phyloP scores from a whole-genome alignment of 2,888 invertebrate species.

The Amiota minor region DNA sequence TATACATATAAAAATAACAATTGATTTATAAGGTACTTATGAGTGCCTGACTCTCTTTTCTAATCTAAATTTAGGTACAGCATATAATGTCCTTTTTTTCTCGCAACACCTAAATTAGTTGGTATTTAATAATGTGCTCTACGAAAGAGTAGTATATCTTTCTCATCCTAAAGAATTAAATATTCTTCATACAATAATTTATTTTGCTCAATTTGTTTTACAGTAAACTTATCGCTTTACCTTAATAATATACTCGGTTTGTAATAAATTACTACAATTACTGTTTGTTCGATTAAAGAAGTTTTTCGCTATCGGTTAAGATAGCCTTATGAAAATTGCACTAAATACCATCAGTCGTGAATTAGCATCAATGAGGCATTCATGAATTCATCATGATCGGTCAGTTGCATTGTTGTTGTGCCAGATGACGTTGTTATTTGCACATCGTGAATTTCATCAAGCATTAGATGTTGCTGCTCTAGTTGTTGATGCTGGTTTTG shows the following conservation, averaged over 20 bases:
- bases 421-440: constrained; percentile 15
- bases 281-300: background rate
- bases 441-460: constrained; percentile 35
- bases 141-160: no score
- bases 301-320: constrained; percentile 32
- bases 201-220: background rate
- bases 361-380: constrained; percentile 61
- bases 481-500: constrained; percentile 14
- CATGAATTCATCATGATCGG: constrained; percentile 59
- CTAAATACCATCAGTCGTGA: constrained; percentile 48
- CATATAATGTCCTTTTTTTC: no score
- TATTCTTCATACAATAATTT: background rate
- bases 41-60: no score
- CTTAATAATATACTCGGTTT: background rate
- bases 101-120: no score
- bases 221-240: background rate
- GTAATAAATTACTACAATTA: constrained; percentile 6
- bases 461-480: no score
- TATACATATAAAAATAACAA: no score
- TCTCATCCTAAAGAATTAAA: background rate
- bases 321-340: constrained; percentile 52
- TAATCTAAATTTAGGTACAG: no score
- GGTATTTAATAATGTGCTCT: no score
- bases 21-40: no score
- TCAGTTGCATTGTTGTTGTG: constrained; percentile 48